These are phyloP conservation scores for Petromus typicus DNA, from an alignment of 2,113 vertebrate species.

Conservation along the genomic window DNA sequence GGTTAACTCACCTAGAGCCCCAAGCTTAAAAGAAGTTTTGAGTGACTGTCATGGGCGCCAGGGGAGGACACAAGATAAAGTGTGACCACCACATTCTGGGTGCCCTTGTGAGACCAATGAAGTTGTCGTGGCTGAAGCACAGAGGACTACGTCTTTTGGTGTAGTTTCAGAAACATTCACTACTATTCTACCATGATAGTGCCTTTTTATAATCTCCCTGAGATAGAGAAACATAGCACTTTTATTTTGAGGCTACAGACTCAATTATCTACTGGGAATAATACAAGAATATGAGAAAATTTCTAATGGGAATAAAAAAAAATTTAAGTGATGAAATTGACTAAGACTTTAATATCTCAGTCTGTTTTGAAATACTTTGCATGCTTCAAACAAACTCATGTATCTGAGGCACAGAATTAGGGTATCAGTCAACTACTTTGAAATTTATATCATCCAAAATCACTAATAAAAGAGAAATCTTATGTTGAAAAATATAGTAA, in stretches of 20 bases:
- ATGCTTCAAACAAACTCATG: neutral
- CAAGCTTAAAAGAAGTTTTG: neutral
- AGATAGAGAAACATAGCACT: neutral
- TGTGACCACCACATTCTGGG: accelerated
- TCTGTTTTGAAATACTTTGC: neutral
- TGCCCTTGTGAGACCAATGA: neutral
- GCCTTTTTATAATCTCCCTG: neutral
- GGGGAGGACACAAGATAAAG: neutral
- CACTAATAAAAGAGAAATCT: neutral
- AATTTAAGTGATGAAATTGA: neutral
- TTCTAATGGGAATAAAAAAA: neutral
- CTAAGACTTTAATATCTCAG: neutral
- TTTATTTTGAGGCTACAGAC: neutral
- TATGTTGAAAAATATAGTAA: neutral
- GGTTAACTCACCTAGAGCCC: no score
- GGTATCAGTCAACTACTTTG: neutral
- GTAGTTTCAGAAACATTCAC: neutral
- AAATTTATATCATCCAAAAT: neutral
- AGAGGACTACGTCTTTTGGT: neutral
- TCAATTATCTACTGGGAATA: neutral
- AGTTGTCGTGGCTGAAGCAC: neutral
- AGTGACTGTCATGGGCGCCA: neutral
- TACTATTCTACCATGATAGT: neutral
- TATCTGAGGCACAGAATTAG: neutral
- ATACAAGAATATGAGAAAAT: neutral